Evolutionary conservation across 2,113 vertebrate species (phyloP), one percentile per base, ranked within the genome.

Genomic region (Rattus norvegicus): DNA sequence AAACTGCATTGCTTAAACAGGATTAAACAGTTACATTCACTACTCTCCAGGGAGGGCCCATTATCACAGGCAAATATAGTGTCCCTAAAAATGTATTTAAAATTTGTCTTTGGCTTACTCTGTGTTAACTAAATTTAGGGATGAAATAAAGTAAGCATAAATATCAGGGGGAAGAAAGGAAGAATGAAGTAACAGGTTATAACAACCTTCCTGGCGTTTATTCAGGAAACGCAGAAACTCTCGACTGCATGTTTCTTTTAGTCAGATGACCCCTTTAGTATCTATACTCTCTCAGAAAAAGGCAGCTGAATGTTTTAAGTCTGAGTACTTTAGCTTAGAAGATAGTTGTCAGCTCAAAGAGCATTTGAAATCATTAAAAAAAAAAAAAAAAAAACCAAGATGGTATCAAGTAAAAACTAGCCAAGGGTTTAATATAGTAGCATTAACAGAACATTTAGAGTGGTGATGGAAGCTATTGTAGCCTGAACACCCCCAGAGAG

Each of bases 401-500:
- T 19, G 76, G 39, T 10, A 81, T 33, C 39, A 81, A 85, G 49
- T 28, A 13, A 77, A 86, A 88, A 83, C 63, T 20, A 88, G 43
- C 61, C 39, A 70, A 65, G 80, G n/a, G 63, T 73, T 73, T 28
- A 30, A 87, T 80, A 65, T n/a, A 39, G 16, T 72, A 17, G 0
- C 39, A 30, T 30, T 28, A 56, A 76, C 0, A 69, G 72, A 52
- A 0, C 1, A 36, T 10, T 43, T 39, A 65, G 39, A 88, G 94
- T 11, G 28, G 69, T 4, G 76, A 36, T 6, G 4, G 73, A 16
- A 90, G 19, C 17, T 12, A 54, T 92, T 98, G 97, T 93, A 97
- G 97, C 97, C 96, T 96, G 95, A 98, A 98, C 93, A 90, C 96
- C 94, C 94, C 81, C 52, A 96, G 97, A 97, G 97, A 97, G 96